phyloP scores from a whole-genome alignment of 2,888 invertebrate species.

The Phorcus lineatus region DNA sequence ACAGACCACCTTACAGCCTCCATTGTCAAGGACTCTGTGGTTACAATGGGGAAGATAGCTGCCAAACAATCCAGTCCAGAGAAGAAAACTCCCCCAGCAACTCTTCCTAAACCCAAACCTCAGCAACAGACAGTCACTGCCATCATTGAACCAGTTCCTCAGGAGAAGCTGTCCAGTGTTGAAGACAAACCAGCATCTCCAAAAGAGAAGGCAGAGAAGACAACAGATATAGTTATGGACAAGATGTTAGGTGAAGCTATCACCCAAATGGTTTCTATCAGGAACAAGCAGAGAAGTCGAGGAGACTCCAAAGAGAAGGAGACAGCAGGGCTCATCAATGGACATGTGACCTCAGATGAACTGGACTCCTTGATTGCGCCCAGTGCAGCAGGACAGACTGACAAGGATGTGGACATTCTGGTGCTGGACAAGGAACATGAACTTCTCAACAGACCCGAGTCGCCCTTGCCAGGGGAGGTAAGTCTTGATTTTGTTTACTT shows the following conservation, averaged over 20 bases:
- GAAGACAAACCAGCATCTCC: slow-evolving; percentile 17
- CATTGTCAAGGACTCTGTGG: slow-evolving; percentile 57
- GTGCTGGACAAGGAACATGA: slow-evolving; percentile 16
- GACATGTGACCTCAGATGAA: not conserved
- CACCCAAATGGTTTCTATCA: slow-evolving; percentile 65
- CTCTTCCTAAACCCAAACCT: slow-evolving; percentile 53
- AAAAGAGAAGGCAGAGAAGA: slow-evolving; percentile 39
- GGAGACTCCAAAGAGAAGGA: not conserved
- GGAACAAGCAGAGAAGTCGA: slow-evolving; percentile 29
- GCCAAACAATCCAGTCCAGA: slow-evolving; percentile 39
- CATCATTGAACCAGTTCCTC: not conserved
- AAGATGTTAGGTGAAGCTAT: slow-evolving; percentile 69
- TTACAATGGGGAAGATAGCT: slow-evolving; percentile 52
- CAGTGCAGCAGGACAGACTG: not conserved
- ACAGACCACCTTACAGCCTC: slow-evolving; percentile 60
- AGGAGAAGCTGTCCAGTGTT: not conserved
- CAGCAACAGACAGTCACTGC: not conserved
- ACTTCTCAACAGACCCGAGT: slow-evolving; percentile 50
- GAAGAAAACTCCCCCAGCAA: slow-evolving; percentile 47
- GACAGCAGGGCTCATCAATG: not conserved
- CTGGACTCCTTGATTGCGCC: not conserved
- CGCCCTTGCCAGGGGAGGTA: slow-evolving; percentile 57
- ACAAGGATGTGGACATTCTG: not conserved
- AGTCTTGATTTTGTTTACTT: not conserved
- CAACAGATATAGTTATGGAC: slow-evolving; percentile 61